Conservation (phyloP, 1,140 invertebrate species). For the Wiebesia pumilae region DNA sequence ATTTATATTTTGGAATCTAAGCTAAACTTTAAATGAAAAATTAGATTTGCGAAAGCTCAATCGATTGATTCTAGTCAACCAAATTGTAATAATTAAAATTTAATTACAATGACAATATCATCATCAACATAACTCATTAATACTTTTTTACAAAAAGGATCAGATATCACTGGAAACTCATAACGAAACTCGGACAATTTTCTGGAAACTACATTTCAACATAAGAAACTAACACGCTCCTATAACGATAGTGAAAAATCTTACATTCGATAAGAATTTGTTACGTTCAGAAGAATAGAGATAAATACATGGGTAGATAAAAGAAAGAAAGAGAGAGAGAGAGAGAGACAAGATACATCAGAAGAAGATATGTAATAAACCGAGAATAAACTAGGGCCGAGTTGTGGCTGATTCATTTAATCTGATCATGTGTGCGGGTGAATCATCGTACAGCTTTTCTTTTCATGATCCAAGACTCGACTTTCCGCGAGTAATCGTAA, state of each 20-base stretch:
- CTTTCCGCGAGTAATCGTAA: no score
- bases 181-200: not conserved
- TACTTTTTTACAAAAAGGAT: not conserved
- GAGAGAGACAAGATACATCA: not conserved
- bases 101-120: conserved; percentile 29
- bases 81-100: conserved; percentile 6
- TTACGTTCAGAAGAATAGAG: conserved; percentile 9
- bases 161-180: not conserved
- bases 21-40: no score
- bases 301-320: no score
- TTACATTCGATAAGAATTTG: conserved; percentile 29
- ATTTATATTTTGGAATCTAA: no score
- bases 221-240: not conserved
- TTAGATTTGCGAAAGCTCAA: not conserved
- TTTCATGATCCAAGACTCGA: not conserved
- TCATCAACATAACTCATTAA: not conserved
- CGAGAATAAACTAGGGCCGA: not conserved
- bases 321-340: not conserved
- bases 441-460: not conserved
- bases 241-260: conserved; percentile 16
- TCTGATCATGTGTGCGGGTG: not conserved
- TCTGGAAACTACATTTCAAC: not conserved
- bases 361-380: not conserved
- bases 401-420: not conserved
- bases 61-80: not conserved